Evolutionary conservation across 2,797 vertebrate species (phyloP).

Genomic region (Synaphobranchus kaupii): DNA sequence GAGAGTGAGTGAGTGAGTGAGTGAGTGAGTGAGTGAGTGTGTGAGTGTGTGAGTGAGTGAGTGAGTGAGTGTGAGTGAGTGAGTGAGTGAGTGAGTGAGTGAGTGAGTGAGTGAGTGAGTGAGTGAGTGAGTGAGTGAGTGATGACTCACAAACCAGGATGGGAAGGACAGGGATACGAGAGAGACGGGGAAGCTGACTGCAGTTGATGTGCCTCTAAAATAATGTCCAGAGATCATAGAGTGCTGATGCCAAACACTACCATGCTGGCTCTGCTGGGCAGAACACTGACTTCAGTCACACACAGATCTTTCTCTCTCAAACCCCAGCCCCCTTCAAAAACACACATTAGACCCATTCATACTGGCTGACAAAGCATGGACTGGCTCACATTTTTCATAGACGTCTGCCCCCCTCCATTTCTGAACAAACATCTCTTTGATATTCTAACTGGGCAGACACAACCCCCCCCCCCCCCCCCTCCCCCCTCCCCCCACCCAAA

Average conservation of each 20-base stretch:
- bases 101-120: no score
- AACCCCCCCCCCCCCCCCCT: background rate
- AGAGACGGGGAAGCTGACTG: background rate
- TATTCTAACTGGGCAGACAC: background rate
- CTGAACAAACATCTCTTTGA: conserved; percentile 7
- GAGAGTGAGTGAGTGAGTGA: no score
- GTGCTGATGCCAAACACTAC: background rate
- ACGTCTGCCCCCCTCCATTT: background rate
- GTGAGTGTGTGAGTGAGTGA: no score
- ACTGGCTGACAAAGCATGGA: background rate
- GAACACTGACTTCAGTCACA: background rate
- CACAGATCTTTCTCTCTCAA: background rate
- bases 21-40: no score
- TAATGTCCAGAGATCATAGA: background rate
- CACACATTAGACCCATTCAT: conserved; percentile 11
- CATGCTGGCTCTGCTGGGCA: background rate
- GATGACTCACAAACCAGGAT: no score
- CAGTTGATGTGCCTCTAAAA: background rate
- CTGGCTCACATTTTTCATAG: background rate
- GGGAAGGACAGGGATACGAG: background rate
- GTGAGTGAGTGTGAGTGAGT: no score
- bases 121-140: no score
- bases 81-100: no score
- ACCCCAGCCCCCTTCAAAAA: background rate
- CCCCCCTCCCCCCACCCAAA: no score